phyloP scores from a whole-genome alignment of 2,888 invertebrate species.

The Heliconius cydno region DNA sequence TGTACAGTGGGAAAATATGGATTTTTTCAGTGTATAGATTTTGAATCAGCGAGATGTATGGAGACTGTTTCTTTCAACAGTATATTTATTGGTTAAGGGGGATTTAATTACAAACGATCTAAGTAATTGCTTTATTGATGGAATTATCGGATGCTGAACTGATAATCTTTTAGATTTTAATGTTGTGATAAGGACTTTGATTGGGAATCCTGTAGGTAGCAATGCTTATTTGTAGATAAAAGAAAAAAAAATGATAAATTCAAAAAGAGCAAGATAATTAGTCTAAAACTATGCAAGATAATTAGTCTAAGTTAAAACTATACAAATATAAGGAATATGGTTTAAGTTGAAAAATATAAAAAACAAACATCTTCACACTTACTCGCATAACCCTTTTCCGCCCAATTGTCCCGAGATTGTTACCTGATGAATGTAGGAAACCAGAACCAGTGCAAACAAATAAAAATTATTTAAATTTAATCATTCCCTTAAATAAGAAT shows the following conservation, averaged over 20 bases:
- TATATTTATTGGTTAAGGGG: conserved; percentile 68
- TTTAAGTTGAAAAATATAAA: too few species aligned
- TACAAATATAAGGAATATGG: too few species aligned
- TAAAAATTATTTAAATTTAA: too few species aligned
- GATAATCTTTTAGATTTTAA: conserved; percentile 34
- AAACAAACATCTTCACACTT: too few species aligned
- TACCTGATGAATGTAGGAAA: too few species aligned
- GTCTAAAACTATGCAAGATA: too few species aligned
- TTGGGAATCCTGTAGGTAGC: neutral
- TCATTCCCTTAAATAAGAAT: neutral
- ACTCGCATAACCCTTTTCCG: too few species aligned
- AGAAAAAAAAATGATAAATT: neutral
- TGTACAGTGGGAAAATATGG: conserved; percentile 28
- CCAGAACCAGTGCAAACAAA: too few species aligned
- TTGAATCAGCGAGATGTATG: conserved; percentile 59
- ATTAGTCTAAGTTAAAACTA: too few species aligned
- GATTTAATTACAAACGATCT: conserved; percentile 72
- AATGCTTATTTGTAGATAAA: neutral
- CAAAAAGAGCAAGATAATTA: too few species aligned
- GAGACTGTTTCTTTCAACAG: conserved; percentile 62
- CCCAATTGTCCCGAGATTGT: too few species aligned
- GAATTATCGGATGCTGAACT: conserved; percentile 51
- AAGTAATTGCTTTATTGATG: conserved; percentile 68
- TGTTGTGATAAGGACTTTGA: conserved; percentile 26
- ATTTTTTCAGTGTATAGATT: conserved; percentile 28